Conservation (phyloP, 2,888 invertebrate species). For the Volucella zonaria region DNA sequence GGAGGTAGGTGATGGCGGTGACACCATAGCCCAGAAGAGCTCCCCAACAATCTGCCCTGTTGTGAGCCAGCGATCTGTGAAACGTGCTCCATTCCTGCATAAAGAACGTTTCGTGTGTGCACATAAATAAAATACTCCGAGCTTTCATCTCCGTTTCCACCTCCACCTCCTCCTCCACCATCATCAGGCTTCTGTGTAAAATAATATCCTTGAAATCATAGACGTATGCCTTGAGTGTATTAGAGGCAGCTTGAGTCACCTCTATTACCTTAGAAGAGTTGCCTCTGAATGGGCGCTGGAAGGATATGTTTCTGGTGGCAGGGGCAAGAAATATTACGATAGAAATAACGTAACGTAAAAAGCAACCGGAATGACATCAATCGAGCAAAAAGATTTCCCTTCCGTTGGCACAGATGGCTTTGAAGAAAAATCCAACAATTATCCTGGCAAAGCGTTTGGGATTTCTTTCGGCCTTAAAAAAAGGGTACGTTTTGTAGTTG, state of each 20-base stretch:
- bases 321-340: conserved; percentile 53
- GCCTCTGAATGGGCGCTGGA: conserved; percentile 8
- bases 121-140: conserved; percentile 68
- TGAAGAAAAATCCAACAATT: conserved; percentile 64
- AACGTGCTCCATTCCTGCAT: conserved; percentile 67
- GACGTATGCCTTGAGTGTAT: conserved; percentile 60
- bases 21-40: conserved; percentile 60
- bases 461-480: conserved; percentile 41
- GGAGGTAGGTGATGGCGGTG: conserved; percentile 42
- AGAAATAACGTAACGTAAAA: conserved; percentile 48
- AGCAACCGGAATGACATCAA: conserved; percentile 68
- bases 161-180: neutral
- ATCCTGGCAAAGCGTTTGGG: conserved; percentile 51
- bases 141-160: conserved; percentile 28
- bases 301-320: conserved; percentile 10
- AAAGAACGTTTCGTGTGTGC: conserved; percentile 60
- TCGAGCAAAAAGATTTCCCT: conserved; percentile 59
- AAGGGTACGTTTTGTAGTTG: neutral
- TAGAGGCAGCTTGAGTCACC: conserved; percentile 43
- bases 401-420: conserved; percentile 66
- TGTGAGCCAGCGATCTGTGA: conserved; percentile 66
- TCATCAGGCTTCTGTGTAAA: conserved; percentile 45
- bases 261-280: conserved; percentile 26
- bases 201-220: conserved; percentile 64
- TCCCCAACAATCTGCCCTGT: conserved; percentile 45